Percentiles rank a stretch among this genome's conserved stretches.
These are phyloP conservation scores for Tragelaphus scriptus DNA, from an alignment of 2,113 vertebrate species.

Conservation along the genomic window DNA sequence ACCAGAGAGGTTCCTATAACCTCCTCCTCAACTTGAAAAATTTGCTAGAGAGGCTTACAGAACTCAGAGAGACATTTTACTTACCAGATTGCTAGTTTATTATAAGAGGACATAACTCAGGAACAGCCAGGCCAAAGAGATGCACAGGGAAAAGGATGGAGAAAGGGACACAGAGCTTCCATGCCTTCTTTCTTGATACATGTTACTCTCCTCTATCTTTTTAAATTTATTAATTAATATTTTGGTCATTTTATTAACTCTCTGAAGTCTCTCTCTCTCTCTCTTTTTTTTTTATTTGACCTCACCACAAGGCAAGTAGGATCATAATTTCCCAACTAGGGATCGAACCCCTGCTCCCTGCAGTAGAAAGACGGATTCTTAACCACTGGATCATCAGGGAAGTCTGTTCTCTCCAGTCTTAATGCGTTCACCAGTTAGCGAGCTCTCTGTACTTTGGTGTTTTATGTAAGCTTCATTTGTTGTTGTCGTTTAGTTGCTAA, in stretches of 20 bases:
- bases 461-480: background rate
- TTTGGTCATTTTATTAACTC: background rate
- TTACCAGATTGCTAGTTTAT: background rate
- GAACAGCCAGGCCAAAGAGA: background rate
- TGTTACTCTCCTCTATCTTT: background rate
- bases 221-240: background rate
- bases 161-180: background rate
- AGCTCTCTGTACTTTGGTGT: background rate
- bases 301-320: background rate
- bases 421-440: background rate
- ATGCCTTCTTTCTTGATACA: background rate
- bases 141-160: rapidly evolving
- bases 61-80: background rate
- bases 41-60: background rate
- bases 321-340: background rate
- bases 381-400: background rate
- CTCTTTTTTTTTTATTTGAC: background rate
- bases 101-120: background rate
- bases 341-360: background rate
- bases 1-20: background rate
- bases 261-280: background rate
- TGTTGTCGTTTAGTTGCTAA: background rate
- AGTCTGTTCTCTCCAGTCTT: background rate
- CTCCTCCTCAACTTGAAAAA: background rate
- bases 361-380: background rate